Percentiles rank a stretch among this genome's conserved stretches.
Evolutionary conservation across 2,797 vertebrate species (phyloP).

Genomic region (Gila robusta): DNA sequence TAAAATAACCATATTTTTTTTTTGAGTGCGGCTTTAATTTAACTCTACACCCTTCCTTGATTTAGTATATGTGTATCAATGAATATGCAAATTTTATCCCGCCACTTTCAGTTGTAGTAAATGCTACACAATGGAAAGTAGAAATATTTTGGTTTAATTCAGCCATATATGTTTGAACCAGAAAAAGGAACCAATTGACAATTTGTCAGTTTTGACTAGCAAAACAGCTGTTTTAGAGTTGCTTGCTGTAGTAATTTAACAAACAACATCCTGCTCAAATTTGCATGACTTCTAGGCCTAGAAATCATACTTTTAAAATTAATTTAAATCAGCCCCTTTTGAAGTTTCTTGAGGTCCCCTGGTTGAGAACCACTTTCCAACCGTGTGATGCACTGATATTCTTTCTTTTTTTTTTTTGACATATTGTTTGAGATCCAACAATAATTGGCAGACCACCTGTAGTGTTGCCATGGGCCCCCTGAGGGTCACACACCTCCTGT

Average conservation of each 20-base stretch:
- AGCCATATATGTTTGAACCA: no score
- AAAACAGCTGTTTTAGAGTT: constrained; percentile 10
- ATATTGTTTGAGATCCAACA: not conserved
- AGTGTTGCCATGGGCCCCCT: not conserved
- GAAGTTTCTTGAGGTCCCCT: not conserved
- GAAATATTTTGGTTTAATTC: no score
- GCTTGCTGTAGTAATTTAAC: constrained; percentile 3
- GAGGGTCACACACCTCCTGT: constrained; percentile 10
- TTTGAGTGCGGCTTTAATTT: no score
- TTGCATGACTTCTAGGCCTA: not conserved
- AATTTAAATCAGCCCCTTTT: not conserved
- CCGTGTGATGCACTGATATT: not conserved
- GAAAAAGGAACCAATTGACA: not conserved
- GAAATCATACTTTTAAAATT: not conserved
- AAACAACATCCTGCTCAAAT: not conserved
- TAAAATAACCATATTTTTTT: no score
- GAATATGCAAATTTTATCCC: no score
- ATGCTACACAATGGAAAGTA: no score
- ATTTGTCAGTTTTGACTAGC: not conserved
- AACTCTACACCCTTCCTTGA: no score
- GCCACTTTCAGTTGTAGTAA: no score
- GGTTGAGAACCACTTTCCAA: not conserved
- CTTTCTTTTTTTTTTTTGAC: not conserved
- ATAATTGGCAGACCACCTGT: not conserved
- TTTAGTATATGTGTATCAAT: no score